Conservation (phyloP, 2,797 vertebrate species). For the Cottoperca gobio region DNA sequence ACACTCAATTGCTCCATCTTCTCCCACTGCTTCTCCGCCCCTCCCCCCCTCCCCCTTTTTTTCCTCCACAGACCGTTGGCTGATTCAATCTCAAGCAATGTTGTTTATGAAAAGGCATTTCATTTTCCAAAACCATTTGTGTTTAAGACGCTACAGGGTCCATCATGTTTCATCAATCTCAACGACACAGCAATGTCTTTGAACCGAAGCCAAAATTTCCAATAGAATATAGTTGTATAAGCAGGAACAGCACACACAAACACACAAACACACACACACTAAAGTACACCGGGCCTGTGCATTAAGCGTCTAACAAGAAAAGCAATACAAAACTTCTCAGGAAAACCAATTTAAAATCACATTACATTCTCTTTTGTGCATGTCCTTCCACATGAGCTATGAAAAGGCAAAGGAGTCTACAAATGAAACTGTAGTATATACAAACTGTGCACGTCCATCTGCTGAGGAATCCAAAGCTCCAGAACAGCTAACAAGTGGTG, state of each 20-base stretch:
- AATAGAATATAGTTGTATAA: not conserved
- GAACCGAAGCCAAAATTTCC: conserved; percentile 25
- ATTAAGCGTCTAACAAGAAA: conserved; percentile 4
- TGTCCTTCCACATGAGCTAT: not conserved
- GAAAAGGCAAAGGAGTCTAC: not conserved
- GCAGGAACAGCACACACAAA: not conserved
- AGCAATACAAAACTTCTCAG: not conserved
- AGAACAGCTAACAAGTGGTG: not conserved
- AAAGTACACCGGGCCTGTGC: not conserved
- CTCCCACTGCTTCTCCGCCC: conserved; percentile 20
- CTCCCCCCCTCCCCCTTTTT: not conserved
- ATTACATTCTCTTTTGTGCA: not conserved
- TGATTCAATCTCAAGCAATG: conserved; percentile 74
- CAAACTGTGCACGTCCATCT: not conserved
- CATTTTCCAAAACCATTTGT: conserved; percentile 66
- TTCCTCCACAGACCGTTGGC: conserved; percentile 47
- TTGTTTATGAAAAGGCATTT: conserved; percentile 68
- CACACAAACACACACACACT: not conserved
- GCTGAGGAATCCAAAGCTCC: not conserved
- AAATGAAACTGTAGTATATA: too few relatives aligned
- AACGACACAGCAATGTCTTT: conserved; percentile 9
- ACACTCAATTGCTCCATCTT: conserved; percentile 6
- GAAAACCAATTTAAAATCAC: conserved; percentile 18
- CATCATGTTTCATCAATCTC: conserved; percentile 56
- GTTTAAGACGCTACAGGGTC: conserved; percentile 49